Evolutionary conservation across 2,888 invertebrate genomes (phyloP).

Genomic region (Tiliacea citrago): DNA sequence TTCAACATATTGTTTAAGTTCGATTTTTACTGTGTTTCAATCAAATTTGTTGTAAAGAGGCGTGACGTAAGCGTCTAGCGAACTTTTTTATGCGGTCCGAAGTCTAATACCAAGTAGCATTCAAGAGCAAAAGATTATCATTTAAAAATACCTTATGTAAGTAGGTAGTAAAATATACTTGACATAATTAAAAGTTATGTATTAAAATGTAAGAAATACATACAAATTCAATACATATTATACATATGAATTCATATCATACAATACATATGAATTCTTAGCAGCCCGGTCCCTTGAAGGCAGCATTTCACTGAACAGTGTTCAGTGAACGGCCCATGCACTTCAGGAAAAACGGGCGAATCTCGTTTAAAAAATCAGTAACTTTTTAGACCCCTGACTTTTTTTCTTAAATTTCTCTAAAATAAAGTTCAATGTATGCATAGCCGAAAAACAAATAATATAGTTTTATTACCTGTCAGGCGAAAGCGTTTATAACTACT

Average conservation of each 20-base stretch:
- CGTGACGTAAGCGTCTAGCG: no score
- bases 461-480: not conserved
- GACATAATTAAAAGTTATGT: not conserved
- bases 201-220: not conserved
- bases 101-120: not conserved
- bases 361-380: not conserved
- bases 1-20: slow-evolving; percentile 8
- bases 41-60: not conserved
- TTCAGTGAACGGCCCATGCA: not conserved
- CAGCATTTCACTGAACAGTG: not conserved
- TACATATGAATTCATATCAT: no score
- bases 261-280: no score
- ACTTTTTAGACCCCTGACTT: no score
- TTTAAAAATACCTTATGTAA: not conserved
- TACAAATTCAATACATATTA: no score
- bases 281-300: no score
- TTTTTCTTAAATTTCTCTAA: not conserved
- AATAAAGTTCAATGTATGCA: not conserved
- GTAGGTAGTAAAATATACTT: not conserved
- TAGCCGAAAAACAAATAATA: not conserved
- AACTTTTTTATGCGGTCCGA: not conserved
- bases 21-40: not conserved
- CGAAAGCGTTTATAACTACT: no score
- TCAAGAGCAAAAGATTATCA: not conserved
- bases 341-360: not conserved